Evolutionary conservation across 2,797 vertebrate species (phyloP).

Genomic region (Coluber constrictor): DNA sequence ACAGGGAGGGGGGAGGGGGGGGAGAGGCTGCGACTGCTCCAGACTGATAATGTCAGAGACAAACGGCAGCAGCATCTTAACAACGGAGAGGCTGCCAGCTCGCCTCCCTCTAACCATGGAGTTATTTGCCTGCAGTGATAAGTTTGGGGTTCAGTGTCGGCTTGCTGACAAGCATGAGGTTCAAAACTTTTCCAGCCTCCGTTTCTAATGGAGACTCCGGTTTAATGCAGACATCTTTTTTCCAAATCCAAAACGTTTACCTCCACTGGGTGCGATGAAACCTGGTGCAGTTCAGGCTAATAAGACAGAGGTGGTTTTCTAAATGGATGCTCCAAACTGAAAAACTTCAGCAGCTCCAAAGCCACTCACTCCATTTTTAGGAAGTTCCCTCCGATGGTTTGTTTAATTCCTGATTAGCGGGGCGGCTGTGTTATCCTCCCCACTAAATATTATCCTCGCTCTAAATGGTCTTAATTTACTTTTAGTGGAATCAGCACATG

Average conservation of each 20-base stretch:
- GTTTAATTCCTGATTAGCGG: neutral
- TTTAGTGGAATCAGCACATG: neutral
- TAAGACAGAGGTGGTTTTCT: neutral
- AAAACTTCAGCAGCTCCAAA: neutral
- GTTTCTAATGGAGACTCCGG: neutral
- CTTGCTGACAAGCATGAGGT: neutral
- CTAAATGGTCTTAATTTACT: neutral
- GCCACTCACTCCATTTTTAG: neutral
- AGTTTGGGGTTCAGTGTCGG: neutral
- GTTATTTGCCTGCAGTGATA: neutral
- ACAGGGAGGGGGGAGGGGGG: conserved; percentile 10
- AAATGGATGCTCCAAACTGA: neutral
- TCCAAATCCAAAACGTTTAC: neutral
- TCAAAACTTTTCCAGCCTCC: neutral
- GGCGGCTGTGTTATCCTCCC: neutral
- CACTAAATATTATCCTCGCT: neutral
- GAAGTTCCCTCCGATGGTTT: neutral
- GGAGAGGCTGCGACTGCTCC: conserved; percentile 37
- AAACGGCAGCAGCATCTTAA: conserved; percentile 1
- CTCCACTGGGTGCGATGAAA: neutral
- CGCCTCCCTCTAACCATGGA: neutral
- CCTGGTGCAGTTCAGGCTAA: neutral
- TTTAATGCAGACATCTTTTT: neutral
- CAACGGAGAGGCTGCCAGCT: neutral
- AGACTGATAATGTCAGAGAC: conserved; percentile 27